These are phyloP conservation scores for Periplaneta americana DNA, from an alignment of 1,140 invertebrate genomes.

Conservation along the genomic window DNA sequence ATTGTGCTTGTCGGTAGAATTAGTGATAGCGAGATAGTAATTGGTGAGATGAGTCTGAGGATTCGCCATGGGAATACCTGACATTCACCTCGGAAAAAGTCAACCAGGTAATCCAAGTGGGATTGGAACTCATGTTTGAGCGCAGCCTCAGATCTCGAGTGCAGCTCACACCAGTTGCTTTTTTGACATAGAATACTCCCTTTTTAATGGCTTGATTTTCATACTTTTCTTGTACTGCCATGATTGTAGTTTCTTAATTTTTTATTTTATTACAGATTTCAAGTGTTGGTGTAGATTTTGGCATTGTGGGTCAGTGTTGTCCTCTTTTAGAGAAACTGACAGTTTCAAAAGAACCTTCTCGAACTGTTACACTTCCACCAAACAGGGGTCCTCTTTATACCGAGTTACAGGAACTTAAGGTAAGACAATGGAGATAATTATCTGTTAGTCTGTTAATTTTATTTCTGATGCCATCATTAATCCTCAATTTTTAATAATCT, in stretches of 20 bases:
- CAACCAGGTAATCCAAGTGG: no score
- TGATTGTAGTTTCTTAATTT: neutral
- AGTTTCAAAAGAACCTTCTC: neutral
- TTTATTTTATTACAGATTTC: neutral
- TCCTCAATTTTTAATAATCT: neutral
- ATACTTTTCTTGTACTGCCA: neutral
- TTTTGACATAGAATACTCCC: neutral
- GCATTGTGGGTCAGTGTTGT: neutral
- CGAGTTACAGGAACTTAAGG: conserved; percentile 3
- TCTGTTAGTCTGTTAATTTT: neutral
- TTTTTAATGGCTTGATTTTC: neutral
- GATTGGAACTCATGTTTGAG: no score
- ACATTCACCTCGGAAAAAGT: no score
- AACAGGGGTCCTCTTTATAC: neutral
- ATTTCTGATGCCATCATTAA: neutral
- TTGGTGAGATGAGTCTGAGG: no score
- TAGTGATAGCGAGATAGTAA: no score
- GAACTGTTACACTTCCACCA: neutral
- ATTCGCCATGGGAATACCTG: no score
- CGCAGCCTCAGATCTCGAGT: no score
- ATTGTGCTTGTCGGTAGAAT: no score
- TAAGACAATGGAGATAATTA: neutral
- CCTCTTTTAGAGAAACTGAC: neutral
- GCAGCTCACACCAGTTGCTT: no score
- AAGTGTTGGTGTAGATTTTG: neutral